Evolutionary conservation across 2,797 vertebrate genomes (phyloP), one percentile per base, ranked within the genome.

Genomic region (Stomatorhinus walkeri): DNA sequence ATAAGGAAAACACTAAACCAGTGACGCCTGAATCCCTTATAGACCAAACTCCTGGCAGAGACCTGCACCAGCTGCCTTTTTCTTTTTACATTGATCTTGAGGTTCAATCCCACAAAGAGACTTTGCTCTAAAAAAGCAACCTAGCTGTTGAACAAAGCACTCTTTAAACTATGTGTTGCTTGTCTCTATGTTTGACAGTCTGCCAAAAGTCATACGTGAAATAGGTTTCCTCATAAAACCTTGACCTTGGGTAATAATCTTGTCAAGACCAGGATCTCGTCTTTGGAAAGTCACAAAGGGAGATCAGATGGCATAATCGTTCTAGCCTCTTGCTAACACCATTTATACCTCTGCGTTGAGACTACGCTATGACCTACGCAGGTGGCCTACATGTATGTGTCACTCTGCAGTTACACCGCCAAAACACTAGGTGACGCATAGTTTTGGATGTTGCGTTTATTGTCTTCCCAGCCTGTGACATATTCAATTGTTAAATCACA

Each of bases 31-130:
- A 51, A 16, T 59, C 92, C 92, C 91, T 89, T 93, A 91, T 91
- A 93, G 89, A 49, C 91, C 32, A 36, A 89, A 87, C 94, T 93
- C 91, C 90, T 94, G 94, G 92, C 92, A 76, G 52, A 85, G 86
- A 14, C 90, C 88, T 79, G 88, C 22, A 86, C 22, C 3, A 9
- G 85, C 56, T 46, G 0, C 28, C 24, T 14, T 40, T 4, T 28
- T 72, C 14, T 76, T 2, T 40, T 16, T 40, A 40, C 32, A 1
- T 76, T 76, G 9, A 4, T 28, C 61, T 76, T 76, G 5, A 40
- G 28, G 68, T 40, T 76, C 16, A 40, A 40, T 76, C 32, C 32
- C 32, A 19, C 14, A 76, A 4, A 28, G 64, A 72, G 64, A 28
- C 12, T 72, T 72, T 36, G 28, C 64, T 32, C 24, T 32, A 68